Evolutionary conservation across 2,113 vertebrate genomes (phyloP), one percentile per base, ranked within the genome.

Genomic region (Cololabis saira): DNA sequence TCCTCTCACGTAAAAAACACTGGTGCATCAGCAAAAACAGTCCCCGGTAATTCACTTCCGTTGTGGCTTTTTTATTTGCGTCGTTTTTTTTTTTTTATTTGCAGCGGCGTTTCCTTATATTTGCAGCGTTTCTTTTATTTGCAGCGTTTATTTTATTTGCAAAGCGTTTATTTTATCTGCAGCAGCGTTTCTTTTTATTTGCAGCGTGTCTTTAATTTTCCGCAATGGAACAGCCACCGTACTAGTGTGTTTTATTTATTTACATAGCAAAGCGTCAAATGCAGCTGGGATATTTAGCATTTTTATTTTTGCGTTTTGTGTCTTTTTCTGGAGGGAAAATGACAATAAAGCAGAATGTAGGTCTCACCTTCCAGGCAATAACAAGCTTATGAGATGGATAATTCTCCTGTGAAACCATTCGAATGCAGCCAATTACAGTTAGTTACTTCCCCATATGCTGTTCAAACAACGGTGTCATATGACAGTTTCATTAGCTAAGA

Each of bases 401-500:
- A 64, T 74, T 70, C 90, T 87, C 81, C 61, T 30, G 87, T 82
- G 91, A 87, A 61, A 44, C n/a, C 44, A 33, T 59, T 80, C 82
- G 75, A 65, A 72, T 81, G 79, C 79, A 78, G 63, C 78, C 89
- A 90, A 91, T 91, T 92, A 89, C 78, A 72, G 56, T 74, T 63
- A 65, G 81, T 87, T 78, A 75, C 80, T 84, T 90, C 74, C 75
- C 54, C 64, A 27, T 81, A 83, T 49, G 42, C 61, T 79, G 82
- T 67, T 81, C 82, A 81, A 85, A 85, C 76, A 60, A 64, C 65
- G 49, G 69, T 83, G 83, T 92, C 86, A 79, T 85, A 88, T 89
- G 86, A 90, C 88, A 89, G 85, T 92, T 92, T 92, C 83, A 93
- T 93, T 92, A 90, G 89, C 83, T 68, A 78, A 90, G 88, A 92